Evolutionary conservation across 1,140 invertebrate species (phyloP), one percentile per base, ranked within the genome.

Genomic region (Lasioglossum albipes): DNA sequence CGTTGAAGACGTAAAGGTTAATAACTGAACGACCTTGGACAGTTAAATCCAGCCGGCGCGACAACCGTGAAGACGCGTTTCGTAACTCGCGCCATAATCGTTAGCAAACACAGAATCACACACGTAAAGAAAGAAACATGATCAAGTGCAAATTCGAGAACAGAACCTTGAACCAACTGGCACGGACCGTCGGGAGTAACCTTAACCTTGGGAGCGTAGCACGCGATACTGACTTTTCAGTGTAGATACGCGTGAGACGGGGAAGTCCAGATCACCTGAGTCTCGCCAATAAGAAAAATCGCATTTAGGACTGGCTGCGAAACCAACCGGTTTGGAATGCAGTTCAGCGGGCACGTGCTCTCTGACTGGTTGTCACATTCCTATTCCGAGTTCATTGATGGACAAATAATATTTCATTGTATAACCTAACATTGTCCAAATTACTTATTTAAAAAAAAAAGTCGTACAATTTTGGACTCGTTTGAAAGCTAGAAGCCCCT

Each of bases 1-100:
- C 45, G 52, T 54, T 16, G 52, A 54, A 16, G 4, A 27, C 57
- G 45, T 16, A 49, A 42, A 31, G 45, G 68, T 77, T 67, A 41
- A 20, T 72, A 72, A 79, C 76, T 79, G 68, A 59, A 4, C 27
- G 61, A 61, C 76, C 76, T 79, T 79, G 76, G 31, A 41, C 16
- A 36, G 7, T 13, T 31, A 27, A 52, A 31, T n/a, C 27, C 16
- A 36, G 68, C 16, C 45, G 31, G 10, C 18, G n/a, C 52, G 42
- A 41, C 10, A 16, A n/a, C 7, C 41, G n/a, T 52, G 42, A 52
- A 20, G 27, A 70, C 41, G 12, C 0, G 54, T 64, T 64, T 78
- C 59, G 68, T 36, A 64, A 42, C 45, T 70, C 52, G 52, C 52
- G 13, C 3, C 52, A 18, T 54, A 3, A 49, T 13, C 45, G 45